A percentile compares a stretch with the other conserved stretches of the same genome.
Evolutionary conservation across 2,797 vertebrate genomes (phyloP).

Genomic region (Epinephelus coioides): DNA sequence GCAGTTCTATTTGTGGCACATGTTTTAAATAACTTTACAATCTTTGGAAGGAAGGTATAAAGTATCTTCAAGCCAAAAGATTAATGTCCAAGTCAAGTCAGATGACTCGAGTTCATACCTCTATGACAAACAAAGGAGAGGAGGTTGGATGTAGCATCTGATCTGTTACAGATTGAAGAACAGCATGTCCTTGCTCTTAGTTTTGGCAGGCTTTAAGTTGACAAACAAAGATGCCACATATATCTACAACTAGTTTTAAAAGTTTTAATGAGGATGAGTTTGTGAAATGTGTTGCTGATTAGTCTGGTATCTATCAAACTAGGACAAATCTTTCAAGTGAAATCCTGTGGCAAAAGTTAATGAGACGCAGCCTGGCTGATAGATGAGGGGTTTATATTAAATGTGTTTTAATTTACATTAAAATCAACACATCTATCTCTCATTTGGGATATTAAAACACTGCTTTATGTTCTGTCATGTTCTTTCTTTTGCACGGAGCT

Average conservation of each 20-base stretch:
- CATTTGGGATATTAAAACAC: background rate
- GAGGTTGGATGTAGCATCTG: background rate
- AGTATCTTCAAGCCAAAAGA: too few species aligned
- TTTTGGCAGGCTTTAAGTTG: background rate
- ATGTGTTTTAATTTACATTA: background rate
- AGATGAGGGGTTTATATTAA: background rate
- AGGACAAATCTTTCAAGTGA: background rate
- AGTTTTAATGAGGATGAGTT: constrained; percentile 16
- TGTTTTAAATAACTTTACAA: too few species aligned
- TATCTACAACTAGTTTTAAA: constrained; percentile 1
- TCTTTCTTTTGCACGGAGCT: too few species aligned
- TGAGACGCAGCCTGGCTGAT: background rate
- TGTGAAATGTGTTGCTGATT: constrained; percentile 7
- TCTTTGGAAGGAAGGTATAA: too few species aligned
- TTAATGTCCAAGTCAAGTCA: too few species aligned
- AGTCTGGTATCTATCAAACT: constrained; percentile 6
- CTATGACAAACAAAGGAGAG: background rate
- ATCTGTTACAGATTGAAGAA: background rate
- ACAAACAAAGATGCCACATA: constrained; percentile 1
- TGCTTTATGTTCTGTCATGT: background rate
- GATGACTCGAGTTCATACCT: too few species aligned
- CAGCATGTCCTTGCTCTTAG: background rate
- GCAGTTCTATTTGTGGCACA: too few species aligned
- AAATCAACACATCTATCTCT: background rate
- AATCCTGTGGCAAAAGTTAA: background rate